Percentiles rank a stretch among this genome's conserved stretches.
phyloP scores from a whole-genome alignment of 2,888 invertebrate genomes.

The Troglohyphantes excavatus region DNA sequence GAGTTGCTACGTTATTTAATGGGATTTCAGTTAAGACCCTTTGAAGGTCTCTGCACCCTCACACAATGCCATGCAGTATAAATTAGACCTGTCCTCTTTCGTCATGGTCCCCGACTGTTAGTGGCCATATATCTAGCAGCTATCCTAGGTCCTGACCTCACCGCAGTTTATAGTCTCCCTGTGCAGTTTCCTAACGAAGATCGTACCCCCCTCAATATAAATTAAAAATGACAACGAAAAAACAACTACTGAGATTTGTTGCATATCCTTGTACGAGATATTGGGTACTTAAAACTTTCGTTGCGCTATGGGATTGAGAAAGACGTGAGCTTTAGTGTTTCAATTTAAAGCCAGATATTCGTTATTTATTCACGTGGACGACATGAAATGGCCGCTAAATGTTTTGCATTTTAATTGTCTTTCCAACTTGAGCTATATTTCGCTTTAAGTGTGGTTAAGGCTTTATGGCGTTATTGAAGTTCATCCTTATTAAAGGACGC shows the following conservation, averaged over 20 bases:
- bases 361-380: too few relatives aligned
- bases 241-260: neutral
- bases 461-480: too few relatives aligned
- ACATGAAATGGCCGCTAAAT: too few relatives aligned
- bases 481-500: too few relatives aligned
- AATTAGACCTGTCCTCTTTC: slow-evolving; percentile 3
- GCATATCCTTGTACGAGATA: neutral
- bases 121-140: neutral
- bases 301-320: neutral
- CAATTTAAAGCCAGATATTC: neutral
- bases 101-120: slow-evolving; percentile 9
- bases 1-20: neutral
- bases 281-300: slow-evolving; percentile 34
- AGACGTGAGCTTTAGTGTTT: neutral
- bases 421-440: too few relatives aligned
- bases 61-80: neutral
- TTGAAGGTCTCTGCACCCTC: neutral
- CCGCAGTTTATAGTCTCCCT: neutral
- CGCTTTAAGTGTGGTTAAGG: too few relatives aligned
- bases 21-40: neutral
- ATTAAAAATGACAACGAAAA: slow-evolving; percentile 1
- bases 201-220: neutral
- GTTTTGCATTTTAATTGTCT: too few relatives aligned
- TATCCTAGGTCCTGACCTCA: neutral
- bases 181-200: neutral